Conservation (phyloP, 1,140 invertebrate genomes). For the Apis laboriosa region DNA sequence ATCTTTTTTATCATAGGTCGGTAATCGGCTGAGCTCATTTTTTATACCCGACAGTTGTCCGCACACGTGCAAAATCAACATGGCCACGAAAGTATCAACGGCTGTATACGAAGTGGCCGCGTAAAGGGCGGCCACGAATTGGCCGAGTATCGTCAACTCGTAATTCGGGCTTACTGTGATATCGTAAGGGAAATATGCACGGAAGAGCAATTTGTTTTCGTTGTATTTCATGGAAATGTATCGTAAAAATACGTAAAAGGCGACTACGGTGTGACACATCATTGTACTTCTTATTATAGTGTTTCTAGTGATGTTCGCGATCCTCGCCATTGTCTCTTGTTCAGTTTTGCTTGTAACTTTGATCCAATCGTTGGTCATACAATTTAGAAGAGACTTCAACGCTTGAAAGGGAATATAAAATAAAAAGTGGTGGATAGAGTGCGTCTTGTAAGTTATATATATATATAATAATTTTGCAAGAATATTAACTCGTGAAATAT, state of each 20-base stretch:
- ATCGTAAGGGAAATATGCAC: constrained; percentile 74
- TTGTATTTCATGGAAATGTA: not conserved
- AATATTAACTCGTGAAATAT: not conserved
- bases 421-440: not conserved
- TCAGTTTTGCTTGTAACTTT: not conserved
- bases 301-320: constrained; percentile 32
- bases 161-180: constrained; percentile 74
- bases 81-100: constrained; percentile 79
- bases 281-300: constrained; percentile 41
- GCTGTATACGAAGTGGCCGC: constrained; percentile 76
- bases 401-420: constrained; percentile 22
- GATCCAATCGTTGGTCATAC: constrained; percentile 57
- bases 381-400: constrained; percentile 42
- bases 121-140: constrained; percentile 72
- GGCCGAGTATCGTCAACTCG: constrained; percentile 78
- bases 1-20: not conserved
- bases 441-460: not conserved
- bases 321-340: constrained; percentile 32
- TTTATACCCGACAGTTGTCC: constrained; percentile 73
- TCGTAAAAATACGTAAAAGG: not conserved
- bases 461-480: not conserved
- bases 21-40: not conserved
- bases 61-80: constrained; percentile 79
- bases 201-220: constrained; percentile 25
- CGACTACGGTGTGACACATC: not conserved